Evolutionary conservation across 2,797 vertebrate genomes (phyloP), one percentile per base, ranked within the genome.

Genomic region (Jordanella pulchra): DNA sequence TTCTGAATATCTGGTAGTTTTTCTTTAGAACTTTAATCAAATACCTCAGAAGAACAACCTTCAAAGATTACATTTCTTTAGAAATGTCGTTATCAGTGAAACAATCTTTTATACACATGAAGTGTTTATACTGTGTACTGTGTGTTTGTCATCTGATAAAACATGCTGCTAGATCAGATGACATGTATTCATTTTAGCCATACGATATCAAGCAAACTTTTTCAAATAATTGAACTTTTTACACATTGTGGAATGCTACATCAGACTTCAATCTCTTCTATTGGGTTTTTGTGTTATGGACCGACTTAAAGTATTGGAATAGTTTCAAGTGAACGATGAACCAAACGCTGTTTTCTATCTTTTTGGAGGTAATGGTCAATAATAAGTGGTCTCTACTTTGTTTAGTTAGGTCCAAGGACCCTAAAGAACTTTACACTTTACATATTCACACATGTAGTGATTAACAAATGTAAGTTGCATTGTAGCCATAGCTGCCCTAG

Each of bases 1-100:
- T 55, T 76, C 48, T 58, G 50, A 47, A 66, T 44, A 68, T 47
- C 73, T 9, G 47, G 47, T 56, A 30, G 23, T 2, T 72, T 61
- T 61, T n/a, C 23, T 14, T 28, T 56, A 11, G 64, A 42, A 48
- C 55, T 70, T 54, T 61, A 32, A 63, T 25, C 14, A 44, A 72
- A 60, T 74, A 23, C 11, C 15, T 13, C 55, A 69, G 4, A 61
- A 53, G 55, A 21, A 4, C 14, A 21, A 35, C 35, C 35, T 45
- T 73, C 14, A 67, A 30, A 13, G n/a, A 51, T 63, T 32, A 47
- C 13, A 53, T 65, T 25, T 75, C 28, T 17, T 68, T n/a, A 47
- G 2, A 45, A 25, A 25, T 3, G 2, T 25, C 30, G 9, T 7
- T n/a, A 13, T 66, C 13, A 66, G 21, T 55, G 23, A 32, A 55